Percentiles rank a stretch among this genome's conserved stretches.
These are phyloP conservation scores for Fulica atra DNA, from an alignment of 2,113 vertebrate species.

Conservation along the genomic window DNA sequence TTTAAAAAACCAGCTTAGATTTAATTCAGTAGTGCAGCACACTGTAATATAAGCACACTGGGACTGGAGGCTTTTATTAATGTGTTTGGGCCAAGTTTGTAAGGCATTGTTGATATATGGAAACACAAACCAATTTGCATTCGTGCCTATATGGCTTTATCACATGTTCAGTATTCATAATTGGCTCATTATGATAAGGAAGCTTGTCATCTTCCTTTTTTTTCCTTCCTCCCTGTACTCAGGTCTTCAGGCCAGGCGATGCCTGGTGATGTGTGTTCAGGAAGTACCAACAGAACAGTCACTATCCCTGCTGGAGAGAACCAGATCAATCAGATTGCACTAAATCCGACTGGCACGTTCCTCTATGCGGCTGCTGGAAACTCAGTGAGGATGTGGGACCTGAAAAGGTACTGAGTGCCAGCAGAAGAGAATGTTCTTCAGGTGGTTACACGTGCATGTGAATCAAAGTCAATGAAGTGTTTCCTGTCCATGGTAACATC, in stretches of 20 bases:
- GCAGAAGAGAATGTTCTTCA: background rate
- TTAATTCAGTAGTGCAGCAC: background rate
- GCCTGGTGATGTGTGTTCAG: slow-evolving; percentile 85
- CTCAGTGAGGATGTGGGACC: slow-evolving; percentile 95
- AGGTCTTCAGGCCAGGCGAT: slow-evolving; percentile 94
- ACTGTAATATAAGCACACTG: background rate
- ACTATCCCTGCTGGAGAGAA: slow-evolving; percentile 92
- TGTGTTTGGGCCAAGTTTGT: background rate
- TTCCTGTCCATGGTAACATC: background rate
- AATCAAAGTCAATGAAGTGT: background rate
- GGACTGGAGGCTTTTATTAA: background rate
- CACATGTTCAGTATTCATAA: background rate
- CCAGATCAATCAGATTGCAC: slow-evolving; percentile 94
- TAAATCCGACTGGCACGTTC: slow-evolving; percentile 90
- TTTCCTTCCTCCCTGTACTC: background rate
- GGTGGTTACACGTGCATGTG: background rate
- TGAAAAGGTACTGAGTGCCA: slow-evolving; percentile 84
- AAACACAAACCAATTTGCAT: background rate
- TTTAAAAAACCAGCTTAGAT: background rate
- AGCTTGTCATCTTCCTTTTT: rapidly evolving
- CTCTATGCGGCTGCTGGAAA: slow-evolving; percentile 94
- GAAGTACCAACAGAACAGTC: slow-evolving; percentile 83
- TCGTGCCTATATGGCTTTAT: background rate
- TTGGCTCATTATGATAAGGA: background rate
- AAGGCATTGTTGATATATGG: background rate